Evolutionary conservation across 1,140 invertebrate genomes (phyloP).

Genomic region (Eupristina koningsbergeri): DNA sequence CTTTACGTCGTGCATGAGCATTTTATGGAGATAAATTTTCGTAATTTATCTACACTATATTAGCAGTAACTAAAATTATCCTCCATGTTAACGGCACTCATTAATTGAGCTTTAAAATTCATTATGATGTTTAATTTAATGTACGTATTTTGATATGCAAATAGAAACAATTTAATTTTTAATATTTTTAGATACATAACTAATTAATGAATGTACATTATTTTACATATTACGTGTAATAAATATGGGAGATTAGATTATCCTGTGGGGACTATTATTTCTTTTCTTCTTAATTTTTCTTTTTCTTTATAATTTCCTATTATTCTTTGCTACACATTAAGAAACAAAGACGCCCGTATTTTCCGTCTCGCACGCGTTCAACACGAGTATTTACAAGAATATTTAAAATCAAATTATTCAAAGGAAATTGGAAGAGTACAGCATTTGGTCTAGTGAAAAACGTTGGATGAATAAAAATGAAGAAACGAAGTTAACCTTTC

Average conservation of each 20-base stretch:
- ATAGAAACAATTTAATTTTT: slow-evolving; percentile 4
- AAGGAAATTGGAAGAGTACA: not conserved
- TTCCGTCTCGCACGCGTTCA: too few relatives aligned
- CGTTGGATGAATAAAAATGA: not conserved
- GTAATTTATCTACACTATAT: not conserved
- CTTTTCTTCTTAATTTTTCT: not conserved
- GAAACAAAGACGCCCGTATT: too few relatives aligned
- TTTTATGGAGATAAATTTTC: slow-evolving; percentile 9
- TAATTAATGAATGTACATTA: not conserved
- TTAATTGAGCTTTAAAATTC: slow-evolving; percentile 11
- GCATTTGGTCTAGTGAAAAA: not conserved
- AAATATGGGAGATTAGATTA: not conserved
- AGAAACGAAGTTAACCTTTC: not conserved
- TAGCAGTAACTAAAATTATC: not conserved
- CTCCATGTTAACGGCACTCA: not conserved
- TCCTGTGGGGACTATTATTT: too few relatives aligned
- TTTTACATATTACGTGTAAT: not conserved
- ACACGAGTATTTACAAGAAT: not conserved
- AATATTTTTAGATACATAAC: not conserved
- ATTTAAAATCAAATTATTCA: not conserved
- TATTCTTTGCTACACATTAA: not conserved
- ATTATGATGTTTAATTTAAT: not conserved
- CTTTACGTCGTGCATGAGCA: not conserved
- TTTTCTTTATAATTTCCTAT: not conserved
- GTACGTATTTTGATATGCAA: not conserved